Base-by-base conservation (phyloP, 2,797 vertebrate species). In the Labeo calbasu region DNA sequence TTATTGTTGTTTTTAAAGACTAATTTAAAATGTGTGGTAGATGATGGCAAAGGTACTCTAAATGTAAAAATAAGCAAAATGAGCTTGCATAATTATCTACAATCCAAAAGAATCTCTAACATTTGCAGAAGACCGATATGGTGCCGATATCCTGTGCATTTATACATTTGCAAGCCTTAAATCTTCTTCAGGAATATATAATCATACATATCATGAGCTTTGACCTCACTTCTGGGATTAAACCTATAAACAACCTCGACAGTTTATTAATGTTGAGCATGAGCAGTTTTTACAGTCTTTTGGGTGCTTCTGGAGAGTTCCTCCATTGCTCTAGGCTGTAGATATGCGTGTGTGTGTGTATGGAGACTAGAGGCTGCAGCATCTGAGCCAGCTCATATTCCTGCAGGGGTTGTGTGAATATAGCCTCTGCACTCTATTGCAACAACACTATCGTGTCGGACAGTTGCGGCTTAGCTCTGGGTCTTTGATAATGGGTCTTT, bases 321-420 rank as follows among this genome's bases (percentile, higher is more conserved):
- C 23, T 66, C 12, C 17, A 48, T 46, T 79, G 75, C 55, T 79
- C 51, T 50, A 73, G 75, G 66, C 19, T 40, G 17, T 66, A 32
- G 21, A 53, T 50, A 46, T 46, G 43, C 43, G 8, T 9, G 57
- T 40, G 77, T 86, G 69, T 86, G 61, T 51, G 13, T 8, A 12
- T 61, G 32, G 76, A 82, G 65, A 51, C 57, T 79, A 50, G 14
- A 76, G 78, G 13, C 28, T 72, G 53, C 73, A 79, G 53, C 55
- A 46, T 82, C 69, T 66, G 36, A 51, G 32, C 57, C 23, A 19
- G 77, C 50, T 79, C 65, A 77, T 32, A 53, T 77, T 68, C 43
- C 48, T 88, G 72, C 59, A 83, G 63, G 81, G 72, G 61, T 46
- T 82, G 71, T 75, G 57, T 63, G n/a, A 75, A 75, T 76, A 55